Evolutionary conservation across 1,140 invertebrate genomes (phyloP).

Genomic region (Aphelenchoides fujianensis): DNA sequence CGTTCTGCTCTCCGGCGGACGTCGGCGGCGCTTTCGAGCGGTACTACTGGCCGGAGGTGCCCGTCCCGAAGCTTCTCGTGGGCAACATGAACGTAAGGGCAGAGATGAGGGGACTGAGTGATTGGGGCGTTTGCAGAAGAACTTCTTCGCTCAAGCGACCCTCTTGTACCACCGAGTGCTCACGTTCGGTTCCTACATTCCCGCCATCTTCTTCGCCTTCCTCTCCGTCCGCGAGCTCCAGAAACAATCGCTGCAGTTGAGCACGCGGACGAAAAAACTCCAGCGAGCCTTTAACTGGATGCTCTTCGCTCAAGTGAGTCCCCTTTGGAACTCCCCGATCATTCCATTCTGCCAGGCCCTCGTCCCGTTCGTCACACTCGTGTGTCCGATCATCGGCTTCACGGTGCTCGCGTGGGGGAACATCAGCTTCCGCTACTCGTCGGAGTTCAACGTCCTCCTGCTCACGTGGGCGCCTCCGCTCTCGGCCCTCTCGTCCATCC

Average conservation of each 20-base stretch:
- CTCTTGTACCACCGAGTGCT: not conserved
- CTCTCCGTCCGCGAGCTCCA: not conserved
- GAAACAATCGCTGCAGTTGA: not conserved
- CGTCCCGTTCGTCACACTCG: not conserved
- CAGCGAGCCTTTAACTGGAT: not conserved
- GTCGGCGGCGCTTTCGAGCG: not conserved
- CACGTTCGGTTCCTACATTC: not conserved
- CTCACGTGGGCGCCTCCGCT: not conserved
- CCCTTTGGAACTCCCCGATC: not conserved
- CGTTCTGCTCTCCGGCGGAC: not conserved
- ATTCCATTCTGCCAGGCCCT: not conserved
- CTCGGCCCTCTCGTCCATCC: not conserved
- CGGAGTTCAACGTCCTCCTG: not conserved
- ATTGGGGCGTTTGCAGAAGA: too few relatives aligned
- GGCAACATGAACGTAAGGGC: not conserved
- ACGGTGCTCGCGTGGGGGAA: not conserved
- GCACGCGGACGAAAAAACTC: not conserved
- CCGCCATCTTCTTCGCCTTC: not conserved
- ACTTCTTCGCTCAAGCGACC: not conserved
- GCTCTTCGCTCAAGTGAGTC: not conserved
- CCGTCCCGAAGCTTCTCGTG: not conserved
- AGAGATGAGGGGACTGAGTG: too few relatives aligned
- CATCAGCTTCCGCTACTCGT: not conserved
- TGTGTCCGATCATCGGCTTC: not conserved
- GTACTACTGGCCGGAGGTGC: not conserved